These are phyloP conservation scores for Diglossa brunneiventris DNA, from an alignment of 2,113 vertebrate species.

Conservation along the genomic window DNA sequence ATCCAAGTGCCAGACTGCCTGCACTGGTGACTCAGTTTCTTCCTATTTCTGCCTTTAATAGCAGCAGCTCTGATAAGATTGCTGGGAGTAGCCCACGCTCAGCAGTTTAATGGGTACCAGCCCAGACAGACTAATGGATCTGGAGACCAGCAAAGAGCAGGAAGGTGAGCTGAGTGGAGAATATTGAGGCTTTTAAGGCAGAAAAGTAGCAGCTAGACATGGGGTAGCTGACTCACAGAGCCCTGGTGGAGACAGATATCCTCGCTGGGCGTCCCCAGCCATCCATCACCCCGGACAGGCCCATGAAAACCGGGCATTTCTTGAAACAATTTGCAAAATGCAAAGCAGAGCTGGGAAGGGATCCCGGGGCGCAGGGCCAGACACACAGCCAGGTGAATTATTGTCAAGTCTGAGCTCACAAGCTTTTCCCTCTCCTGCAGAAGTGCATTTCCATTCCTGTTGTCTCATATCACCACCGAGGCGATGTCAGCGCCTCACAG, in stretches of 20 bases:
- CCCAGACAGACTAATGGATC: slow-evolving; percentile 47
- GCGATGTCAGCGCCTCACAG: neutral
- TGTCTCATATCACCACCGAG: neutral
- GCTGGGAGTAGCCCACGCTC: neutral
- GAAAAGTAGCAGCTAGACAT: neutral
- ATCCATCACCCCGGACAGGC: neutral
- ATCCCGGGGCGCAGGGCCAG: neutral
- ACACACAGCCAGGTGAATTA: neutral
- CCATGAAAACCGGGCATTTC: neutral
- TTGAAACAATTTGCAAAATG: slow-evolving; percentile 19
- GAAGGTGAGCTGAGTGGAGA: slow-evolving; percentile 23
- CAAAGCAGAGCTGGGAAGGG: slow-evolving; percentile 16
- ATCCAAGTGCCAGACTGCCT: neutral
- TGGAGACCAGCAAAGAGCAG: slow-evolving; percentile 35
- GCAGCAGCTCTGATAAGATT: neutral
- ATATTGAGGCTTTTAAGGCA: slow-evolving; percentile 32
- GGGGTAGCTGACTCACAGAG: slow-evolving; percentile 15
- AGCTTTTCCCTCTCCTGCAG: neutral
- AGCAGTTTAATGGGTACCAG: slow-evolving; percentile 37
- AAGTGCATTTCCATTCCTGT: neutral
- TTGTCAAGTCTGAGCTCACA: neutral
- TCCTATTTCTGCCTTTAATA: neutral
- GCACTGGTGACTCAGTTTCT: neutral
- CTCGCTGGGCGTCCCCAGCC: neutral
- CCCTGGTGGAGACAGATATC: slow-evolving; percentile 42